phyloP scores from a whole-genome alignment of 2,888 invertebrate genomes.

The Cybosia mesomella region DNA sequence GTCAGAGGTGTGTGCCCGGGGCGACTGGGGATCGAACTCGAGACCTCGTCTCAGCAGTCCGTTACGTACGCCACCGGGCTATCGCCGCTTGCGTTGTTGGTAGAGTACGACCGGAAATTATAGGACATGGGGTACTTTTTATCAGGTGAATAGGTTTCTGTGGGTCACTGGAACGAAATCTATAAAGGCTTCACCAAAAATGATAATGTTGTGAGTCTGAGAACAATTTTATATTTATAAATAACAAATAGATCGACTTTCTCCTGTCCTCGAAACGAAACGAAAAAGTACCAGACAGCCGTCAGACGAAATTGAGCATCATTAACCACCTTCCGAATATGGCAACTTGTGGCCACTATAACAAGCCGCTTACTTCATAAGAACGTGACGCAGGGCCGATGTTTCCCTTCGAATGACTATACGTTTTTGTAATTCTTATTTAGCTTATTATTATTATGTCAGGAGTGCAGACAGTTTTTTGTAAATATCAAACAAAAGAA shows the following conservation, averaged over 20 bases:
- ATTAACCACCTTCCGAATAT: slow-evolving; percentile 37
- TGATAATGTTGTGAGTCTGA: neutral
- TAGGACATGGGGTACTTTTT: neutral
- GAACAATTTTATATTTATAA: neutral
- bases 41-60: too few relatives aligned
- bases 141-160: too few relatives aligned
- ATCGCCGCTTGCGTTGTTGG: too few relatives aligned
- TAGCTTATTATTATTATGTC: neutral
- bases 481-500: neutral
- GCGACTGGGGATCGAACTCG: too few relatives aligned
- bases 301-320: slow-evolving; percentile 29
- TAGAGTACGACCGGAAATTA: too few relatives aligned
- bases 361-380: slow-evolving; percentile 3
- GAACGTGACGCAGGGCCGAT: neutral
- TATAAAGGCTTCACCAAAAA: neutral
- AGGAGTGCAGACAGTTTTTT: neutral
- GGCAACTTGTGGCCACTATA: slow-evolving; percentile 14
- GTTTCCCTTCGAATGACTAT: neutral
- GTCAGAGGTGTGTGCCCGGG: too few relatives aligned
- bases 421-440: neutral
- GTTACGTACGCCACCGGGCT: too few relatives aligned
- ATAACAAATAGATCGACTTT: slow-evolving; percentile 11
- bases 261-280: slow-evolving; percentile 3
- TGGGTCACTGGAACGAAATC: neutral
- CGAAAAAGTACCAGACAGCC: slow-evolving; percentile 24